Evolutionary conservation across 2,797 vertebrate genomes (phyloP).

Genomic region (Anguilla anguilla): DNA sequence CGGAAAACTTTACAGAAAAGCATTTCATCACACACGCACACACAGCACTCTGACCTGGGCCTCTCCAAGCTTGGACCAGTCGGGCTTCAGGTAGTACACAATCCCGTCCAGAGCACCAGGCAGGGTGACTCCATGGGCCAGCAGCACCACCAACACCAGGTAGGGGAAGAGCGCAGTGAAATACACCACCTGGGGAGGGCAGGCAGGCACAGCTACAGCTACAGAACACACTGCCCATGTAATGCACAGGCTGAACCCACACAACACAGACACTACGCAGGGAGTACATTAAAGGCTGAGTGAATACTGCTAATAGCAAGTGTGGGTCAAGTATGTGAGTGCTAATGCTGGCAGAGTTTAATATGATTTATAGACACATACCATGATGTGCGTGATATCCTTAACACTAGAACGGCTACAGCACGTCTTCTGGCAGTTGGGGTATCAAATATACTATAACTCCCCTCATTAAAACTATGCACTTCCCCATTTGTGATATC

Average conservation of each 20-base stretch:
- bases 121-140: slow-evolving; percentile 78
- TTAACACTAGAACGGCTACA: background rate
- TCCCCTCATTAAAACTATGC: background rate
- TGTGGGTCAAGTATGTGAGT: background rate
- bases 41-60: slow-evolving; percentile 69
- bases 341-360: background rate
- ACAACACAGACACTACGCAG: slow-evolving; percentile 38
- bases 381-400: background rate
- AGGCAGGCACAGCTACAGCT: slow-evolving; percentile 48
- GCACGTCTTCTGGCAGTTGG: background rate
- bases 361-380: background rate
- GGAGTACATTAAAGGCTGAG: background rate
- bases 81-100: slow-evolving; percentile 81
- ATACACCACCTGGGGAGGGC: slow-evolving; percentile 74
- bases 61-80: slow-evolving; percentile 83
- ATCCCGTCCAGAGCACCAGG: slow-evolving; percentile 80
- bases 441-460: background rate
- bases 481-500: background rate
- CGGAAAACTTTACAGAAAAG: background rate
- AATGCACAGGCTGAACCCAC: slow-evolving; percentile 45
- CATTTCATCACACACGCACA: background rate
- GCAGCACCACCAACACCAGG: slow-evolving; percentile 77
- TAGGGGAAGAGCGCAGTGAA: slow-evolving; percentile 84
- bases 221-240: slow-evolving; percentile 40
- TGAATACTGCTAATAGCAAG: background rate